Evolutionary conservation across 2,888 invertebrate species (phyloP).

Genomic region (Notocelia uddmanniana): DNA sequence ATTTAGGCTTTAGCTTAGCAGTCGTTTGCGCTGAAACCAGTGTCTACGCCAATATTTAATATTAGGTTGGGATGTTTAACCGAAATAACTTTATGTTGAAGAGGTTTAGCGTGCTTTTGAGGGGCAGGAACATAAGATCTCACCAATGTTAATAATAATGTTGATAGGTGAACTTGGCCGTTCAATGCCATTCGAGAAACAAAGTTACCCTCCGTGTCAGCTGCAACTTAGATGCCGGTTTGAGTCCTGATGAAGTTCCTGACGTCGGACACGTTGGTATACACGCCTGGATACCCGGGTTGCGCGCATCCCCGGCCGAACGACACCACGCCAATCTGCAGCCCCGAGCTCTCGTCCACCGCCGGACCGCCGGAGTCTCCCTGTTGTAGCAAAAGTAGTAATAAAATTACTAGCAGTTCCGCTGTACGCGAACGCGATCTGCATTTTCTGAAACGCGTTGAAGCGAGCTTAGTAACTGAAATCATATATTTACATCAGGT

Average conservation of each 20-base stretch:
- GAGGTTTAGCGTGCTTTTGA: neutral
- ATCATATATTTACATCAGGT: too few species aligned
- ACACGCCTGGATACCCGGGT: constrained; percentile 63
- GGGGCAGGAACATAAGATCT: neutral
- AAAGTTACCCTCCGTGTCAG: neutral
- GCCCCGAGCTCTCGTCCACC: constrained; percentile 49
- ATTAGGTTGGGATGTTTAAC: too few species aligned
- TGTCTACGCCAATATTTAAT: too few species aligned
- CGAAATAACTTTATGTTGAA: neutral
- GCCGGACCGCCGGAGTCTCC: constrained; percentile 74
- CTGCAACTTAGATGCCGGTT: constrained; percentile 51
- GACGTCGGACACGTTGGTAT: constrained; percentile 58
- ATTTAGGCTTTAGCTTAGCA: too few species aligned
- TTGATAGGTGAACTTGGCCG: neutral
- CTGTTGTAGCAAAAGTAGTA: constrained; percentile 52
- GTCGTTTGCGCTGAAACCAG: too few species aligned
- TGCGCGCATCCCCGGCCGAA: constrained; percentile 66
- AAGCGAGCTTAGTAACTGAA: too few species aligned
- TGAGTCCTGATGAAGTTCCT: constrained; percentile 56
- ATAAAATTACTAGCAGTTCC: too few species aligned
- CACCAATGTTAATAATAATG: neutral
- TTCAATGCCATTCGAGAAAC: neutral
- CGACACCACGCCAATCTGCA: constrained; percentile 61
- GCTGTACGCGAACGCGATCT: too few species aligned
- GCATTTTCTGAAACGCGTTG: too few species aligned